phyloP scores from a whole-genome alignment of 2,888 invertebrate species.

The Synanthedon vespiformis region DNA sequence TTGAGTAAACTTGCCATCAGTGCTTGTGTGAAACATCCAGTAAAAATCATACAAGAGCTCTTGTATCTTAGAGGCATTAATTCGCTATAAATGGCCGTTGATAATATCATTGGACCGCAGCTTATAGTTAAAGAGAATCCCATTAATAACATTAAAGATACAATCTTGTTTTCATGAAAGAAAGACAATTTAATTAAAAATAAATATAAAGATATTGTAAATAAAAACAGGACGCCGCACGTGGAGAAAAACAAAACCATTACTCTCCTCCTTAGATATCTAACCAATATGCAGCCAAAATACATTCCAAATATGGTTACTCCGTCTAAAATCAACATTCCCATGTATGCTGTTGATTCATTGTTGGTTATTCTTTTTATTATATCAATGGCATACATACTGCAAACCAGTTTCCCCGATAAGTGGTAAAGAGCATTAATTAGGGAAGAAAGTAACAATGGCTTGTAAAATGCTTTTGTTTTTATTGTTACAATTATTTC shows the following conservation, averaged over 20 bases:
- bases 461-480: constrained; percentile 20
- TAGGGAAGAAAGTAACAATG: constrained; percentile 17
- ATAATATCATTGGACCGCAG: constrained; percentile 41
- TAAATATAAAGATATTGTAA: constrained; percentile 31
- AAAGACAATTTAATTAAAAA: constrained; percentile 23
- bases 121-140: constrained; percentile 35
- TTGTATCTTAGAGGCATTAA: constrained; percentile 34
- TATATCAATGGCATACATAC: constrained; percentile 15
- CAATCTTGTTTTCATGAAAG: constrained; percentile 24
- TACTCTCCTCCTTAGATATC: constrained; percentile 15
- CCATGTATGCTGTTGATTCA: constrained; percentile 17
- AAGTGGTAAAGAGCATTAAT: constrained; percentile 13
- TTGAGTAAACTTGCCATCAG: constrained; percentile 28
- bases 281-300: constrained; percentile 30
- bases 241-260: constrained; percentile 26
- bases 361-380: constrained; percentile 10
- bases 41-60: constrained; percentile 23
- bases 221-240: constrained; percentile 28
- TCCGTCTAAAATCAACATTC: constrained; percentile 24
- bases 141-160: constrained; percentile 27
- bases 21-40: constrained; percentile 20
- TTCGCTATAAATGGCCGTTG: constrained; percentile 32
- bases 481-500: constrained; percentile 3
- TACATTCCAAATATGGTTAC: constrained; percentile 32
- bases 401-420: constrained; percentile 16